Conservation (phyloP, 2,888 invertebrate species). For the Pristionchus entomophagus region DNA sequence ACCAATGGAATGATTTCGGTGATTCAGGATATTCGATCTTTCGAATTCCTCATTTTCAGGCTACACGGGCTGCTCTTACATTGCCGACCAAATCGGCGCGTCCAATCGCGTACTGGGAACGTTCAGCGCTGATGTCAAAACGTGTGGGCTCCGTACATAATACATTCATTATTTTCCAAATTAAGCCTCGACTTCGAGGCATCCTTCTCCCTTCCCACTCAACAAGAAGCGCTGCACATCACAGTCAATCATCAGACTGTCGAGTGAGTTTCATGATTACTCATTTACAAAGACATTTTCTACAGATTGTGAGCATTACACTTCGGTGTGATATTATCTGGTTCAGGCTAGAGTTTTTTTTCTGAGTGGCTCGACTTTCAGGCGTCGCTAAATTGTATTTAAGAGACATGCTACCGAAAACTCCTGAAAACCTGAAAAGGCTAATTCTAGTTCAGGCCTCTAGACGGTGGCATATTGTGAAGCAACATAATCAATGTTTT, state of each 20-base stretch:
- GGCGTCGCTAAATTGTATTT: no score
- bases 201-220: neutral
- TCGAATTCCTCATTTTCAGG: neutral
- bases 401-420: no score
- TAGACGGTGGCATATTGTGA: no score
- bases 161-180: neutral
- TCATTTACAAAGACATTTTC: neutral
- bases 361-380: no score
- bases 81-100: neutral
- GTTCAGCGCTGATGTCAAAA: neutral
- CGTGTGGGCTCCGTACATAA: no score
- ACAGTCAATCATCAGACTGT: neutral
- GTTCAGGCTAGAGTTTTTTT: no score
- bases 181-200: neutral
- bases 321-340: no score
- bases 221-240: neutral
- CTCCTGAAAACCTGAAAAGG: no score
- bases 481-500: no score
- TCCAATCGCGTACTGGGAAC: neutral
- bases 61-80: conserved; percentile 1
- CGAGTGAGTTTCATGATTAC: neutral
- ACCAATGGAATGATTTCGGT: neutral
- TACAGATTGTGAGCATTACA: no score
- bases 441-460: no score
- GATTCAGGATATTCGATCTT: no score